These are phyloP conservation scores for Amniataba percoides DNA, from an alignment of 2,797 vertebrate species.

Conservation along the genomic window DNA sequence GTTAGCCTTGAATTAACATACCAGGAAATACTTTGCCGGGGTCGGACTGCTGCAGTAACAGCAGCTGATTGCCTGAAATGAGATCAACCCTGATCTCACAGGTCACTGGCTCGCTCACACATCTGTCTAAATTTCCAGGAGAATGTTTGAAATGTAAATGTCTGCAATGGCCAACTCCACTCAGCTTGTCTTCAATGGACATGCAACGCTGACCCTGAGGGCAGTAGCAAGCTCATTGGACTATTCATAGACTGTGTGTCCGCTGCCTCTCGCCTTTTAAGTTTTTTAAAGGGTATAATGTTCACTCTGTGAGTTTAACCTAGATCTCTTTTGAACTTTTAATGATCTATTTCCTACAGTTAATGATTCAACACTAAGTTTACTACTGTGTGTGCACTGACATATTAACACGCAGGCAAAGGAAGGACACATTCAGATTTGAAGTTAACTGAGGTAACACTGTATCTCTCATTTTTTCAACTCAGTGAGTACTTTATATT, in stretches of 20 bases:
- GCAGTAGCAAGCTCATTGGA: slow-evolving; percentile 76
- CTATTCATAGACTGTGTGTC: slow-evolving; percentile 79
- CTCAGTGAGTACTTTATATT: not conserved
- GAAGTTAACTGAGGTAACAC: slow-evolving; percentile 58
- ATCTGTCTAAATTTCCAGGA: slow-evolving; percentile 72
- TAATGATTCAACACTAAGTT: slow-evolving; percentile 86
- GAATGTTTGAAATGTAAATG: slow-evolving; percentile 83
- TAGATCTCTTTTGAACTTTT: slow-evolving; percentile 88
- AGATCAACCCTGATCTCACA: slow-evolving; percentile 58
- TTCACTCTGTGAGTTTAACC: slow-evolving; percentile 87
- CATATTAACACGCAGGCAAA: slow-evolving; percentile 75
- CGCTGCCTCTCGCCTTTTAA: slow-evolving; percentile 82
- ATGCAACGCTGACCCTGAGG: slow-evolving; percentile 73
- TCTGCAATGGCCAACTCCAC: slow-evolving; percentile 67
- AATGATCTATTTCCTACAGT: slow-evolving; percentile 88
- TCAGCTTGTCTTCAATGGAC: slow-evolving; percentile 74
- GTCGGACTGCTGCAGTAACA: slow-evolving; percentile 48
- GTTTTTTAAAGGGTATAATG: slow-evolving; percentile 86
- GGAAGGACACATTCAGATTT: slow-evolving; percentile 59
- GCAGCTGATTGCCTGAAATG: slow-evolving; percentile 63
- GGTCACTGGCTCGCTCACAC: slow-evolving; percentile 61
- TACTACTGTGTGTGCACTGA: slow-evolving; percentile 81
- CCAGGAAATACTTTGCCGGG: slow-evolving; percentile 52
- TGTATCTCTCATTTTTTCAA: slow-evolving; percentile 26
- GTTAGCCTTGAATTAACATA: slow-evolving; percentile 37